Evolutionary conservation across 2,888 invertebrate genomes (phyloP).

Genomic region (Altica lythri): DNA sequence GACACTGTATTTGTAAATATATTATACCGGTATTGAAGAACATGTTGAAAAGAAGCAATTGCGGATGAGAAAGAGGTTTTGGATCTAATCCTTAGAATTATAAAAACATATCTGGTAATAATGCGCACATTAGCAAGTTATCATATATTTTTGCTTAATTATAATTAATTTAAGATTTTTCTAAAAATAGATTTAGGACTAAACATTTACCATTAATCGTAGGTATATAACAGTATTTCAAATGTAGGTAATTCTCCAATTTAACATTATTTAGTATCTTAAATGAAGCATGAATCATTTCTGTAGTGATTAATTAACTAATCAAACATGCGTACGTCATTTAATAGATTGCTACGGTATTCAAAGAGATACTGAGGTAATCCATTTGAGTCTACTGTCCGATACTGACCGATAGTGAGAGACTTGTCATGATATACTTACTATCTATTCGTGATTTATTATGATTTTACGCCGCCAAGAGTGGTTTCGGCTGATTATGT

Average conservation of each 20-base stretch:
- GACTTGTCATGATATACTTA: conserved; percentile 38
- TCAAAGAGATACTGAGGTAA: conserved; percentile 41
- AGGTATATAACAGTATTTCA: too few relatives aligned
- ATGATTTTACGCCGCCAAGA: conserved; percentile 27
- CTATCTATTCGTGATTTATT: conserved; percentile 41
- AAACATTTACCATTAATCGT: too few relatives aligned
- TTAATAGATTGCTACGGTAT: conserved; percentile 32
- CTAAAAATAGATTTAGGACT: too few relatives aligned
- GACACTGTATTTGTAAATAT: too few relatives aligned
- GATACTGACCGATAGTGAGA: conserved; percentile 33
- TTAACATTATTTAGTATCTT: conserved; percentile 3
- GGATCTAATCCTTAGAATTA: too few relatives aligned
- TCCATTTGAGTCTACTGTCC: conserved; percentile 38
- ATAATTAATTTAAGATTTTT: too few relatives aligned
- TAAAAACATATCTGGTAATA: too few relatives aligned
- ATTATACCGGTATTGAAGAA: too few relatives aligned
- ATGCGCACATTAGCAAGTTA: too few relatives aligned
- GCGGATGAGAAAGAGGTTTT: too few relatives aligned
- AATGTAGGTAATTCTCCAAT: conserved; percentile 1
- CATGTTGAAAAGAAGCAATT: too few relatives aligned
- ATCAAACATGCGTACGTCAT: conserved; percentile 33
- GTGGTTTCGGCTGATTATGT: conserved; percentile 32
- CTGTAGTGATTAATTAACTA: conserved; percentile 30
- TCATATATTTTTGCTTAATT: too few relatives aligned
- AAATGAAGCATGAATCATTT: conserved; percentile 3